These are phyloP conservation scores for Eristalis pertinax DNA, from an alignment of 2,888 invertebrate genomes.

Conservation along the genomic window DNA sequence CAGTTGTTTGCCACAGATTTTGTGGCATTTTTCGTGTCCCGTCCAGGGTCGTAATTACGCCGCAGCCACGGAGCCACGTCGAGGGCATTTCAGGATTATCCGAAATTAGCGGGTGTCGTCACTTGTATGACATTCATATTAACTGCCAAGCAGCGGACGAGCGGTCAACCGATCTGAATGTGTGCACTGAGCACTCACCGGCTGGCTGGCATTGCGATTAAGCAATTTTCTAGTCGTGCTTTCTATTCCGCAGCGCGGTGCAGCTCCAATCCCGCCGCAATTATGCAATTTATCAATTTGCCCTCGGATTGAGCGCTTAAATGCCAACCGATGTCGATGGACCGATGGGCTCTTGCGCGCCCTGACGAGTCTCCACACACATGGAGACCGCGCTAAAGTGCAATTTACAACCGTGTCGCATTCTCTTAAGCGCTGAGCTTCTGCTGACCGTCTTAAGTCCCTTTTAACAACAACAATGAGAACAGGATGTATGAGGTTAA, in stretches of 20 bases:
- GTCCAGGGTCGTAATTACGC: conserved; percentile 59
- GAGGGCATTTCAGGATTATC: conserved; percentile 49
- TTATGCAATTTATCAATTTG: conserved; percentile 70
- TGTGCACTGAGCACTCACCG: conserved; percentile 35
- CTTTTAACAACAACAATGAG: conserved; percentile 42
- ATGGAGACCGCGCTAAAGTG: conserved; percentile 38
- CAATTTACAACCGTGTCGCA: conserved; percentile 69
- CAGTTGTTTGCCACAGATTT: conserved; percentile 66
- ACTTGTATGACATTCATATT: conserved; percentile 61
- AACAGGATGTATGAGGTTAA: conserved; percentile 53
- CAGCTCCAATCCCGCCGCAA: conserved; percentile 34
- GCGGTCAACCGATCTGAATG: not conserved
- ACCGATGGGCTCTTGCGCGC: not conserved
- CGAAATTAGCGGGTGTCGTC: conserved; percentile 66
- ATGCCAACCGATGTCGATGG: conserved; percentile 6
- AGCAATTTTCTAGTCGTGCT: conserved; percentile 65
- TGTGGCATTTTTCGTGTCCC: conserved; percentile 16
- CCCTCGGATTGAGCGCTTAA: conserved; percentile 47
- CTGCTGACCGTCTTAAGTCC: conserved; percentile 39
- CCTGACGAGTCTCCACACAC: not conserved
- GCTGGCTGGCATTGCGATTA: conserved; percentile 39
- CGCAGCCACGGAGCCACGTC: not conserved
- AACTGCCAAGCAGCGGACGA: conserved; percentile 10
- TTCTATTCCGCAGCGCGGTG: conserved; percentile 24
- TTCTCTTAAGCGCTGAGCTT: conserved; percentile 57